Evolutionary conservation across 2,797 vertebrate species (phyloP), one percentile per base, ranked within the genome.

Genomic region (Lateolabrax maculatus): DNA sequence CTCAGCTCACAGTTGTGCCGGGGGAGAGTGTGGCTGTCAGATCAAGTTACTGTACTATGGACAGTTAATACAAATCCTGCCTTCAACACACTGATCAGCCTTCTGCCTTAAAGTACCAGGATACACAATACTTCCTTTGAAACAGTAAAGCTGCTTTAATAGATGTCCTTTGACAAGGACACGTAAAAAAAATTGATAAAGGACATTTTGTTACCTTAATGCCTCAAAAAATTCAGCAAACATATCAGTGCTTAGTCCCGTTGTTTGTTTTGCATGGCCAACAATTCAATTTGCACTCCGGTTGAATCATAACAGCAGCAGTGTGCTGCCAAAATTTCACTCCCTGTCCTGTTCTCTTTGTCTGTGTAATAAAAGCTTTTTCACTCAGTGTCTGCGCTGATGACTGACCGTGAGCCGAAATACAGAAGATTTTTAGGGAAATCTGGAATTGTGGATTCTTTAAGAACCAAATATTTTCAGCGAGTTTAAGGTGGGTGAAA

Each of bases 201-300:
- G 51, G 16, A 44, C 29, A 29, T 36, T 34, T 11, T 44, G 5
- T 31, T 12, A 67, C 64, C 7, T 3, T n/a, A 18, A 46, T 6
- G 18, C 8, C 52, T 55, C 7, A 31, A 19, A 41, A 60, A 60
- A 11, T 34, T 6, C 31, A 72, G 46, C 31, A 53, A 73, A 77
- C 36, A 15, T 57, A 34, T 53, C 37, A 34, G 34, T n/a, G 16
- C 41, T 31, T 41, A 31, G 34, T 31, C 34, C 46, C 57, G n/a
- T 27, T 64, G 41, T 73, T 73, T 73, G 23, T 64, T 80, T 63
- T 64, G 11, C 64, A 67, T 87, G 79, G 72, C 76, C 46, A 70
- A 37, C 56, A 36, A 46, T 75, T 48, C 1, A 5, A 10, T 77
- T 71, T 75, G 23, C 70, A 31, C 21, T 71, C 16, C 5, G 51